Evolutionary conservation across 2,113 vertebrate species (phyloP).

Genomic region (Tragelaphus scriptus): DNA sequence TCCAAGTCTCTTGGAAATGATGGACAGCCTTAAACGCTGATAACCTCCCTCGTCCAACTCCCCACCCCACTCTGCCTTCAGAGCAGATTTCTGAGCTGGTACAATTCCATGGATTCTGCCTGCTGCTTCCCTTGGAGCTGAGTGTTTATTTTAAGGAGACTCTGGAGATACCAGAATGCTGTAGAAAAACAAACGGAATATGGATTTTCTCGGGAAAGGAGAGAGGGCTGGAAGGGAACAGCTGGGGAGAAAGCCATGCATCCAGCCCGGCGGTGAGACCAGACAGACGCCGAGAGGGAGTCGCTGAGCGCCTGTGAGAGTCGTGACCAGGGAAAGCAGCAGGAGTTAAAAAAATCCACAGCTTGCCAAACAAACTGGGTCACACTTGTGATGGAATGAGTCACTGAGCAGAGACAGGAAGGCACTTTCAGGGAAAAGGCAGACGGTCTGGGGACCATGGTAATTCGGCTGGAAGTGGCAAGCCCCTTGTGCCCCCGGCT

Average conservation of each 20-base stretch:
- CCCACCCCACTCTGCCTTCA: background rate
- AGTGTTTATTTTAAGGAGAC: slow-evolving; percentile 55
- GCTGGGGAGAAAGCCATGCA: slow-evolving; percentile 42
- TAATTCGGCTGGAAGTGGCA: background rate
- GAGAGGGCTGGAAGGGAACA: slow-evolving; percentile 49
- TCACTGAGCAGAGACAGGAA: slow-evolving; percentile 29
- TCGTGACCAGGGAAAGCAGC: slow-evolving; percentile 64
- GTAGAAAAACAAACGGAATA: slow-evolving; percentile 42
- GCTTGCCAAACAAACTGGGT: slow-evolving; percentile 68
- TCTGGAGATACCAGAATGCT: slow-evolving; percentile 14
- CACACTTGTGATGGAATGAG: slow-evolving; percentile 49
- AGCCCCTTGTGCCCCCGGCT: background rate
- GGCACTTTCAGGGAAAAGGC: background rate
- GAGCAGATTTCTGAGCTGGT: background rate
- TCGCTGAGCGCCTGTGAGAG: slow-evolving; percentile 21
- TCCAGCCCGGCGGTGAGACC: background rate
- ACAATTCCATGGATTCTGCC: background rate
- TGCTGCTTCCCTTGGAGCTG: background rate
- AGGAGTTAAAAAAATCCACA: slow-evolving; percentile 40
- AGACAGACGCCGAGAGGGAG: background rate
- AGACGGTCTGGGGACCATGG: background rate
- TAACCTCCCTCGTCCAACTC: background rate
- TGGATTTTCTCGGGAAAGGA: slow-evolving; percentile 26
- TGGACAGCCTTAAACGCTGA: background rate
- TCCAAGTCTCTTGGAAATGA: background rate